Percentiles rank a stretch among this genome's conserved stretches.
These are phyloP conservation scores for Osmoderma eremita DNA, from an alignment of 2,888 invertebrate species.

Conservation along the genomic window DNA sequence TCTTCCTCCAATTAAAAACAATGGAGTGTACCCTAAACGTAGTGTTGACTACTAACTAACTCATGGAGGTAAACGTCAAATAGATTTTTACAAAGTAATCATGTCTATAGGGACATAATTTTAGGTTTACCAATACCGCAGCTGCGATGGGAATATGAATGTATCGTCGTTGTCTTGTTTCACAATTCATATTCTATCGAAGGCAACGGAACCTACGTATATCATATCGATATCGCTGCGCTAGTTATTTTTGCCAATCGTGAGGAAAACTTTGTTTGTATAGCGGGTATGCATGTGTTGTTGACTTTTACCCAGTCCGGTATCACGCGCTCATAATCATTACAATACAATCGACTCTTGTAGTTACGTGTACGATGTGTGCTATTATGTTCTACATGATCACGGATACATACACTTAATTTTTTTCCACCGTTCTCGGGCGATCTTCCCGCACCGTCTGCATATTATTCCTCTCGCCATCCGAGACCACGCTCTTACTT, in stretches of 20 bases:
- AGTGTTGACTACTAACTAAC: too few species aligned
- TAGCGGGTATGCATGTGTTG: constrained; percentile 26
- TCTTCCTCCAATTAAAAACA: too few species aligned
- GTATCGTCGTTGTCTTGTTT: constrained; percentile 19
- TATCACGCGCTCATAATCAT: constrained; percentile 35
- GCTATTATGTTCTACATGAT: constrained; percentile 40
- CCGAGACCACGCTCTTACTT: background rate
- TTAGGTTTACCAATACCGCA: background rate
- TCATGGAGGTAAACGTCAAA: too few species aligned
- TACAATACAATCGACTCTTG: constrained; percentile 34
- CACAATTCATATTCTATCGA: constrained; percentile 24
- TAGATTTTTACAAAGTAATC: too few species aligned
- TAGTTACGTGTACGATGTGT: constrained; percentile 36
- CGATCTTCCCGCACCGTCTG: constrained; percentile 25
- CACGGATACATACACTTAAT: constrained; percentile 40
- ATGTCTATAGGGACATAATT: too few species aligned
- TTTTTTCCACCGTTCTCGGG: constrained; percentile 14
- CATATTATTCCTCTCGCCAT: constrained; percentile 28
- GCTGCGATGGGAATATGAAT: background rate
- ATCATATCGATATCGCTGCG: constrained; percentile 31
- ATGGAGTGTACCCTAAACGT: too few species aligned
- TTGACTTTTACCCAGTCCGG: constrained; percentile 19
- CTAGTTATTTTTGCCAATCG: constrained; percentile 28
- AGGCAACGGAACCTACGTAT: constrained; percentile 24
- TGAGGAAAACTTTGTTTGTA: constrained; percentile 26